Evolutionary conservation across 2,797 vertebrate species (phyloP), one percentile per base, ranked within the genome.

Genomic region (Periparus ater): DNA sequence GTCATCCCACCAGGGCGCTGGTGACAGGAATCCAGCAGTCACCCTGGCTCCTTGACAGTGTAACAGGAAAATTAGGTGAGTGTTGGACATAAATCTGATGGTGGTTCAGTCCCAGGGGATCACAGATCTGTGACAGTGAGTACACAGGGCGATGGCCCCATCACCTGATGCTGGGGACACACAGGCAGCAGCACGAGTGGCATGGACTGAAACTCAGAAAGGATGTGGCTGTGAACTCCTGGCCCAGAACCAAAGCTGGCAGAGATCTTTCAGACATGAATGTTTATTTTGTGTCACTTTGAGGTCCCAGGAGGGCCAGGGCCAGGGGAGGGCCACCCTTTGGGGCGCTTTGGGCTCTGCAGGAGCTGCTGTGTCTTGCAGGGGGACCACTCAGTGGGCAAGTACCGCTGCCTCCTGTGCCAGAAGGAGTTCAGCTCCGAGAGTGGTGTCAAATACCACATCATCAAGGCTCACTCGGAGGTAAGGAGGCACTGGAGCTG

Each of bases 341-440:
- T 30, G 14, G 75, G 47, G 18, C 0, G 0, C 26, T 23, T 42
- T 32, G 2, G 11, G 44, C 80, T 72, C 50, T 70, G 47, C 88
- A 77, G 45, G 44, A 21, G n/a, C 26, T 80, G 44, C 70, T 91
- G 5, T 96, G 36, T 90, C 36, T 97, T 97, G 17, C 98, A 99
- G 99, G 98, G 99, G 50, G 98, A 98, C 71, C 98, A 99, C 94
- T 98, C 98, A 12, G 98, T 99, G 93, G 99, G 99, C 47, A 99
- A 99, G 97, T 99, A 99, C 95, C 98, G 97, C 67, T 99, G 99
- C 97, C 97, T 99, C 73, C 98, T 99, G 95, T 99, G 99, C 97
- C 98, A 99, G 96, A 99, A 99, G 97, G 99, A 99, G 97, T 99
- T 99, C 96, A 99, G 98, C 98, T 99, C 99, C 1, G 99, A 99